These are phyloP conservation scores for Clamator glandarius DNA, from an alignment of 2,797 vertebrate species.

Conservation along the genomic window DNA sequence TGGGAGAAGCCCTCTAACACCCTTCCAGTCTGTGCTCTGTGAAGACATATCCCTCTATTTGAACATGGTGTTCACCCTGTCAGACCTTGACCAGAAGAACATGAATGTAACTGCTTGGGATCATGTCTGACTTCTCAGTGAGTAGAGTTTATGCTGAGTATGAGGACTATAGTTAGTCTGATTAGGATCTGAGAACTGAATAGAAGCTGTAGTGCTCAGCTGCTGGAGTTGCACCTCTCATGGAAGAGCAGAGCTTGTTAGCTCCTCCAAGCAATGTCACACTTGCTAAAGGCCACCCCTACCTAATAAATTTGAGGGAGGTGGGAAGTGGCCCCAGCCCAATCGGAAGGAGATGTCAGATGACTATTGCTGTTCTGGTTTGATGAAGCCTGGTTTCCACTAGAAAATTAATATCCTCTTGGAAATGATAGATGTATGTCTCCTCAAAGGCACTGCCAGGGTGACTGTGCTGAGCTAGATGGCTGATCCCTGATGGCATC, in stretches of 20 bases:
- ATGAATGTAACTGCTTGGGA: neutral
- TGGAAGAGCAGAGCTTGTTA: neutral
- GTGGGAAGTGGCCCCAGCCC: neutral
- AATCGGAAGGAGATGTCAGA: neutral
- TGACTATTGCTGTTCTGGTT: neutral
- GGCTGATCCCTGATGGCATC: neutral
- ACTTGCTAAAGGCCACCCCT: neutral
- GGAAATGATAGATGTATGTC: neutral
- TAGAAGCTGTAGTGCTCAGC: neutral
- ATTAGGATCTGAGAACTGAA: neutral
- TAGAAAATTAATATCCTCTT: neutral
- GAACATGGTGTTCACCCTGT: neutral
- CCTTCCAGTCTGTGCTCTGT: neutral
- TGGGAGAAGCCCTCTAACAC: neutral
- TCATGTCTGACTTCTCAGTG: neutral
- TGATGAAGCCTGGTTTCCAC: neutral
- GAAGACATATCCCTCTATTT: neutral
- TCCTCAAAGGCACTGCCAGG: accelerated
- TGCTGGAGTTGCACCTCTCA: too few species aligned
- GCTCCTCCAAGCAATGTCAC: neutral
- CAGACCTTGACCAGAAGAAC: neutral
- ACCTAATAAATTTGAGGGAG: neutral
- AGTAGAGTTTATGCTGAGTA: neutral
- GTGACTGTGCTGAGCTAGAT: accelerated
- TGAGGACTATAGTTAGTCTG: neutral